These are phyloP conservation scores for Euleptes europaea DNA, from an alignment of 2,113 vertebrate species.

Conservation along the genomic window DNA sequence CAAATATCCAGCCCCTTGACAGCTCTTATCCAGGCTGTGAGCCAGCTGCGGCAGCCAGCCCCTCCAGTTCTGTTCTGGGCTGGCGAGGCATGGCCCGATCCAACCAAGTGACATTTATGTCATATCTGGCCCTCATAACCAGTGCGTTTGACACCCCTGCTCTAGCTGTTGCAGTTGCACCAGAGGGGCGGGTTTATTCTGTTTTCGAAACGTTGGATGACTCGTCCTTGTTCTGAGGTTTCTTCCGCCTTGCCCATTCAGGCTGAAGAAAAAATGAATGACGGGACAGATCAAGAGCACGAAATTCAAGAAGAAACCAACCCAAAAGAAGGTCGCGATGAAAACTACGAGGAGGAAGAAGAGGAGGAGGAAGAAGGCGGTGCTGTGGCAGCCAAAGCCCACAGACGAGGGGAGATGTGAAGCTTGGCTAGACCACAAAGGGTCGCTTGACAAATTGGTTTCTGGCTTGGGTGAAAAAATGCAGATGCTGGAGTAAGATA, in stretches of 20 bases:
- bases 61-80: too few relatives aligned
- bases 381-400: constrained; percentile 75
- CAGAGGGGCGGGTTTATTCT: background rate
- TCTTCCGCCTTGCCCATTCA: constrained; percentile 13
- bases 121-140: too few relatives aligned
- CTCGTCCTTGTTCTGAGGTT: background rate
- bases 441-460: background rate
- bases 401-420: constrained; percentile 90
- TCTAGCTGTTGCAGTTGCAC: background rate
- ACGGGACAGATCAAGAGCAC: constrained; percentile 71
- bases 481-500: constrained; percentile 50
- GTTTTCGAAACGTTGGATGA: background rate
- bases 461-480: constrained; percentile 55
- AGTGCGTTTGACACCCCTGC: too few relatives aligned
- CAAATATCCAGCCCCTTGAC: too few relatives aligned
- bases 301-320: constrained; percentile 62
- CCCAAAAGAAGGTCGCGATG: constrained; percentile 77
- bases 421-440: background rate
- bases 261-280: constrained; percentile 73
- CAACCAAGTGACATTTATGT: too few relatives aligned
- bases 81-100: too few relatives aligned
- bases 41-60: too few relatives aligned
- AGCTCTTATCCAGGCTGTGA: too few relatives aligned
- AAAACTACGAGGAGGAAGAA: constrained; percentile 90
- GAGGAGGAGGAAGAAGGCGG: constrained; percentile 81